phyloP scores from a whole-genome alignment of 2,113 vertebrate species.

The Gadus macrocephalus region DNA sequence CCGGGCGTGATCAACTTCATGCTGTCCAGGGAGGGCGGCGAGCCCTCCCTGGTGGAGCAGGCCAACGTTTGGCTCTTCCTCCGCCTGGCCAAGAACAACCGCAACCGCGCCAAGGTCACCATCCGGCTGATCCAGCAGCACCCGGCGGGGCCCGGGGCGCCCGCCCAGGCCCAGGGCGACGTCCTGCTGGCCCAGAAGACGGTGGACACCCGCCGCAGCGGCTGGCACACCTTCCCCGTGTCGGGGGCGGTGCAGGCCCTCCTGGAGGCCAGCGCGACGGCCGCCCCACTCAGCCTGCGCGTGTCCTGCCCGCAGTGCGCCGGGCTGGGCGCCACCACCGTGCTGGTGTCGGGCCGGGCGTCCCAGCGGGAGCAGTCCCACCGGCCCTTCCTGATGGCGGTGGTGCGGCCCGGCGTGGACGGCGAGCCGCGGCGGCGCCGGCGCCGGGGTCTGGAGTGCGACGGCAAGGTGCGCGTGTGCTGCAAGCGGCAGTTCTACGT shows the following conservation, averaged over 20 bases:
- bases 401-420: constrained; percentile 81
- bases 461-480: constrained; percentile 92
- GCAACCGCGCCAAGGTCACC: constrained; percentile 85
- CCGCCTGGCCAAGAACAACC: constrained; percentile 87
- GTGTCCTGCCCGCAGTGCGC: constrained; percentile 86
- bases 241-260: constrained; percentile 81
- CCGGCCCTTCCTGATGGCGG: constrained; percentile 92
- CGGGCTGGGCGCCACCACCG: constrained; percentile 79
- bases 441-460: constrained; percentile 92
- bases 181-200: constrained; percentile 82
- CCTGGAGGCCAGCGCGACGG: constrained; percentile 54
- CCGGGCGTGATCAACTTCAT: constrained; percentile 81
- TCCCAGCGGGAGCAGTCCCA: constrained; percentile 89
- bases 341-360: constrained; percentile 71
- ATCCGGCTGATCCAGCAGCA: constrained; percentile 84
- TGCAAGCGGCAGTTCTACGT: constrained; percentile 97
- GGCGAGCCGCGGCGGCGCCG: constrained; percentile 77
- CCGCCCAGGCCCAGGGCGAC: constrained; percentile 53
- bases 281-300: constrained; percentile 73
- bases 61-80: constrained; percentile 96
- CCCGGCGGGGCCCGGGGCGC: constrained; percentile 25
- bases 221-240: constrained; percentile 91
- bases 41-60: constrained; percentile 85
- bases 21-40: constrained; percentile 88
- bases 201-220: constrained; percentile 90